A percentile compares a stretch with the other conserved stretches of the same genome.
Evolutionary conservation across 1,140 invertebrate species (phyloP).

Genomic region (Calephelis virginiensis): DNA sequence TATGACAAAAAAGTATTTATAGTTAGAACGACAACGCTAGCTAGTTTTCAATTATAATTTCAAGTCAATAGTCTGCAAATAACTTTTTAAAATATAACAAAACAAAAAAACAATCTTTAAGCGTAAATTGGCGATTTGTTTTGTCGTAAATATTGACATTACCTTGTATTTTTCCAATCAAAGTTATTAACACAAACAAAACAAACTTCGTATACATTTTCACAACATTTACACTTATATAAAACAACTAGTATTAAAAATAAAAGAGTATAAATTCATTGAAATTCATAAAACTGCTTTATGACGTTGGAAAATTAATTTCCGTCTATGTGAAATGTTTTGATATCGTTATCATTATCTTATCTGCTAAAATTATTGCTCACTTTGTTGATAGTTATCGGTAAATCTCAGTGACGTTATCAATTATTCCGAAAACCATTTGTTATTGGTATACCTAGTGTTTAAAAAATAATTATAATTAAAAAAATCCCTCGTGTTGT

Average conservation of each 20-base stretch:
- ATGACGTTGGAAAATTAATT: neutral
- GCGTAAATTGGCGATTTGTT: neutral
- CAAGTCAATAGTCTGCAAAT: no score
- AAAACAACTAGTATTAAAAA: constrained; percentile 11
- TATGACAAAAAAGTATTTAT: no score
- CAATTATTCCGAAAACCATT: neutral
- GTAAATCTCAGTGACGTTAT: constrained; percentile 19
- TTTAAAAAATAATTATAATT: no score
- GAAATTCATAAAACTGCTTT: neutral
- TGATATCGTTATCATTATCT: constrained; percentile 26
- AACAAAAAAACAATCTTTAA: neutral
- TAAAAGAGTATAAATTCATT: neutral
- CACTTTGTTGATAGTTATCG: constrained; percentile 7
- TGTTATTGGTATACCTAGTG: no score
- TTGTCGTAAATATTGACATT: constrained; percentile 5
- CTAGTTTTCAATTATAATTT: no score
- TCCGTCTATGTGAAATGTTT: neutral
- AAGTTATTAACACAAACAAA: constrained; percentile 27
- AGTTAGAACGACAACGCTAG: no score
- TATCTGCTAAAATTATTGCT: constrained; percentile 30
- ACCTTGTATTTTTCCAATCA: constrained; percentile 30
- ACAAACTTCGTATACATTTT: constrained; percentile 37
- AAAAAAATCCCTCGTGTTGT: no score
- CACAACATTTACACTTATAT: constrained; percentile 17
- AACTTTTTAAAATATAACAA: no score